Evolutionary conservation across 2,797 vertebrate genomes (phyloP).

Genomic region (Acropternis orthonyx): DNA sequence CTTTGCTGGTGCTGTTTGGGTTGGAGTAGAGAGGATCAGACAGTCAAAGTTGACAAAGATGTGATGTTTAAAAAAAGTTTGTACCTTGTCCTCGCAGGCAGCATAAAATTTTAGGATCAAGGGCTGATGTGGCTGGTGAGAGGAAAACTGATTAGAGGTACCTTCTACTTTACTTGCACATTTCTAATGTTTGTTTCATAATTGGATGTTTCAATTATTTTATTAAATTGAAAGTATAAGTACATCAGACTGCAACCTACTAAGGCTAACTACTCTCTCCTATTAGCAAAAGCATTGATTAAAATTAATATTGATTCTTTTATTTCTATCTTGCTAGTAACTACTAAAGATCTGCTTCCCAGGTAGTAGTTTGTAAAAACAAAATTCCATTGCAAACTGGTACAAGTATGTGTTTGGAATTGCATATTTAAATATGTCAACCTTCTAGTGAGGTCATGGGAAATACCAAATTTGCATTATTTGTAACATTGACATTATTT

Average conservation of each 20-base stretch:
- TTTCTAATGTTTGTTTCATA: conserved; percentile 12
- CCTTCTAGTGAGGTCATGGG: neutral
- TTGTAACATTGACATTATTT: conserved; percentile 13
- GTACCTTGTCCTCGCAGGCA: neutral
- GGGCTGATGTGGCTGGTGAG: conserved; percentile 19
- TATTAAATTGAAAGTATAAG: conserved; percentile 19
- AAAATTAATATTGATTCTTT: conserved; percentile 26
- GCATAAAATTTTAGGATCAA: conserved; percentile 1
- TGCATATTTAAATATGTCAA: neutral
- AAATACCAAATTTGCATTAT: conserved; percentile 18
- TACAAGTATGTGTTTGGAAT: neutral
- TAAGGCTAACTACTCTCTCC: conserved; percentile 6
- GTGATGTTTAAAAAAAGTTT: neutral
- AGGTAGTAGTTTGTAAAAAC: neutral
- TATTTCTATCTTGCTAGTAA: conserved; percentile 32
- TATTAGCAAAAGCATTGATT: neutral
- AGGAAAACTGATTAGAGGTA: conserved; percentile 16
- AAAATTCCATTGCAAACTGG: neutral
- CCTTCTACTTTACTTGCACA: conserved; percentile 12
- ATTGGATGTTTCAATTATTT: neutral
- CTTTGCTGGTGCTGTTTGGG: neutral
- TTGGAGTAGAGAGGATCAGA: conserved; percentile 40
- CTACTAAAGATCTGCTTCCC: conserved; percentile 8
- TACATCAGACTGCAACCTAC: neutral
- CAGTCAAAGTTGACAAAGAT: conserved; percentile 49